These are phyloP conservation scores for Centruroides sculpturatus DNA, from an alignment of 1,140 invertebrate genomes.

Conservation along the genomic window DNA sequence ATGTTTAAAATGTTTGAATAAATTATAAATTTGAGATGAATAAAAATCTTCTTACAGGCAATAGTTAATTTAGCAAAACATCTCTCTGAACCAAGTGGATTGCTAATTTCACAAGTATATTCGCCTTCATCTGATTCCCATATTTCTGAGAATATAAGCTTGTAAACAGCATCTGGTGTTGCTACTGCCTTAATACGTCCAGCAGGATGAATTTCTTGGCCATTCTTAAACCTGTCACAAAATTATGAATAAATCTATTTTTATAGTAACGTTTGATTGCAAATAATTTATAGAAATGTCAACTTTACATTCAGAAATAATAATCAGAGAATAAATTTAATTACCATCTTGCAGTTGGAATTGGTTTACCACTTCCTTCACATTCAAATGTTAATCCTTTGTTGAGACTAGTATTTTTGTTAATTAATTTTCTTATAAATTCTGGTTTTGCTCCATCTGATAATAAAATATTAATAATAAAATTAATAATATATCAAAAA, in stretches of 20 bases:
- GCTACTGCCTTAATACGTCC: slow-evolving; percentile 45
- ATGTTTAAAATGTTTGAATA: neutral
- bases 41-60: slow-evolving; percentile 22
- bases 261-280: no score
- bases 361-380: slow-evolving; percentile 78
- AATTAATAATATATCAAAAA: no score
- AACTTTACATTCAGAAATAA: no score
- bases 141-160: slow-evolving; percentile 79
- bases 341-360: slow-evolving; percentile 71
- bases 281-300: no score
- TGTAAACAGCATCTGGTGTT: slow-evolving; percentile 55
- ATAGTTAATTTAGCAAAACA: slow-evolving; percentile 56
- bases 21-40: neutral
- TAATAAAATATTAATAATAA: no score
- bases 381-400: slow-evolving; percentile 68
- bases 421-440: slow-evolving; percentile 65
- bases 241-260: no score
- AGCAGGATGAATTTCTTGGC: slow-evolving; percentile 34
- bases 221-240: slow-evolving; percentile 51
- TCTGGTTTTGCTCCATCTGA: slow-evolving; percentile 74
- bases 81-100: slow-evolving; percentile 68
- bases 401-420: slow-evolving; percentile 65
- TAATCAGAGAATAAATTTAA: no score
- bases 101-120: slow-evolving; percentile 89
- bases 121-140: slow-evolving; percentile 84